These are phyloP conservation scores for Melinopterus prodromus DNA, from an alignment of 2,888 invertebrate species.

Conservation along the genomic window DNA sequence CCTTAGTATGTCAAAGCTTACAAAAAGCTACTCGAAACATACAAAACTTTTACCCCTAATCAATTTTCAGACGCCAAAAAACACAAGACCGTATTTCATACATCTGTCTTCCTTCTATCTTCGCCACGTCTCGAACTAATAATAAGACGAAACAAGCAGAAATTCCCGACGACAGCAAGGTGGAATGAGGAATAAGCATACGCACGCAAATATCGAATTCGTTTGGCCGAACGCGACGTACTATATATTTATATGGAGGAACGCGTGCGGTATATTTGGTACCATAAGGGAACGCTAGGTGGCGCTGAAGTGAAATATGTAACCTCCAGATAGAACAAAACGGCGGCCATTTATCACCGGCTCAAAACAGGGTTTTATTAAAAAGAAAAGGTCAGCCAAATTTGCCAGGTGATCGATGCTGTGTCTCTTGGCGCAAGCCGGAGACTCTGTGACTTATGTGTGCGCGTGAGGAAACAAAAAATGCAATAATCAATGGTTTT, in stretches of 20 bases:
- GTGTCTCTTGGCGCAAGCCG: slow-evolving; percentile 9
- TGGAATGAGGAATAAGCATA: background rate
- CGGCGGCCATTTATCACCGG: slow-evolving; percentile 29
- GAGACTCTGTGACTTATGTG: background rate
- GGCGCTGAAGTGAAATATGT: slow-evolving; percentile 32
- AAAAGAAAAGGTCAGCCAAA: slow-evolving; percentile 29
- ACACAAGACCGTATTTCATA: background rate
- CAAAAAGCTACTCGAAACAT: too few relatives aligned
- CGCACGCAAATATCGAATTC: slow-evolving; percentile 31
- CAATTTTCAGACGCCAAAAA: background rate
- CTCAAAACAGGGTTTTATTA: slow-evolving; percentile 28
- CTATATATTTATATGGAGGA: background rate
- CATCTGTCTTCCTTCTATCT: background rate
- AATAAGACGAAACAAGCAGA: background rate
- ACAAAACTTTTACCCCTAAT: background rate
- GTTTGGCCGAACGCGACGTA: background rate
- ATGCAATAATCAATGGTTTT: too few relatives aligned
- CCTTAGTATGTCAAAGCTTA: too few relatives aligned
- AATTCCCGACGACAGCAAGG: background rate
- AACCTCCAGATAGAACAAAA: slow-evolving; percentile 27
- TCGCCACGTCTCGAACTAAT: background rate
- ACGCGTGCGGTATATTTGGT: too few relatives aligned
- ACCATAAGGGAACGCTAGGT: background rate
- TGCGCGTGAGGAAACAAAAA: background rate
- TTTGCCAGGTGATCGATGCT: slow-evolving; percentile 13